Percentiles rank a stretch among this genome's conserved stretches.
These are phyloP conservation scores for Pelmatolapia mariae DNA, from an alignment of 2,113 vertebrate species.

Conservation along the genomic window DNA sequence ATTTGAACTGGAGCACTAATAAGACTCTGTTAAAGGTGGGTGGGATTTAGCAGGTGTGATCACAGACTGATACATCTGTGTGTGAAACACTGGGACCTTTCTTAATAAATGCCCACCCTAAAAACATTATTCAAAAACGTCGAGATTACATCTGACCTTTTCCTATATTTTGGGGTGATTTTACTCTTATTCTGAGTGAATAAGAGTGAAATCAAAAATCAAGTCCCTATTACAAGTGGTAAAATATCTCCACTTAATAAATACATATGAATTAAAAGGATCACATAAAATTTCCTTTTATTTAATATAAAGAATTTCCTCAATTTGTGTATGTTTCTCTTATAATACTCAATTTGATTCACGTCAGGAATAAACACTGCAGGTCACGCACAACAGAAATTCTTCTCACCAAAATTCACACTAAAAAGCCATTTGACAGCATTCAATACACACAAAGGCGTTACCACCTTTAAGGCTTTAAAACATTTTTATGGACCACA, in stretches of 20 bases:
- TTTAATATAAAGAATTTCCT: neutral
- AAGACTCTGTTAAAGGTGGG: constrained; percentile 18
- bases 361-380: neutral
- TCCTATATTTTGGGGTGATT: neutral
- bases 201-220: neutral
- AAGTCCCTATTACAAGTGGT: neutral
- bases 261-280: neutral
- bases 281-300: neutral
- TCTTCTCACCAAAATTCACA: neutral
- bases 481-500: neutral
- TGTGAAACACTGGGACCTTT: constrained; percentile 20
- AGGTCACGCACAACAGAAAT: neutral
- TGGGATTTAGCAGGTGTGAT: constrained; percentile 54
- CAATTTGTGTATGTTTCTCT: neutral
- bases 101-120: neutral
- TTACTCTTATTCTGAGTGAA: neutral
- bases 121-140: neutral
- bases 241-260: neutral
- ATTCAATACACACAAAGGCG: neutral
- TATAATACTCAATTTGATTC: neutral
- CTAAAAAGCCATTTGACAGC: neutral
- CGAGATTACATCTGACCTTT: neutral
- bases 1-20: constrained; percentile 18
- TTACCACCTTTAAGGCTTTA: neutral
- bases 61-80: neutral